Percentiles rank a stretch among this genome's conserved stretches.
These are phyloP conservation scores for Ptychochromis oligacanthus DNA, from an alignment of 2,113 vertebrate species.

Conservation along the genomic window DNA sequence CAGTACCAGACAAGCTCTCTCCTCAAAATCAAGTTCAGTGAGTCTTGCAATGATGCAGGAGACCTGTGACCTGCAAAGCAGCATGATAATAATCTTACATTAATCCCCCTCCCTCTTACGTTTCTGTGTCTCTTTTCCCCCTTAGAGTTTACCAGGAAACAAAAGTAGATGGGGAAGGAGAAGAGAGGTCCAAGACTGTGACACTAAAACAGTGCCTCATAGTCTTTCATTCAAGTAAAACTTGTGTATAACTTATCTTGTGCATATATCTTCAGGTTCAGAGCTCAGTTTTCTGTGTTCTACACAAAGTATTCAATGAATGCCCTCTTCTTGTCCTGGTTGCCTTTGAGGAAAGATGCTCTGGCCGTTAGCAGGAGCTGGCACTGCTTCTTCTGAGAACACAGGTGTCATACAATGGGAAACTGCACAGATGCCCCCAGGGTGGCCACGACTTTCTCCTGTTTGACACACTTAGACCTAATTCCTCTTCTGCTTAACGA, in stretches of 20 bases:
- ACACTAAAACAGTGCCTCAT: no score
- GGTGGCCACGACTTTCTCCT: slow-evolving; percentile 42
- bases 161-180: background rate
- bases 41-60: slow-evolving; percentile 29
- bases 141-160: slow-evolving; percentile 4
- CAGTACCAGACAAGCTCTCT: slow-evolving; percentile 21
- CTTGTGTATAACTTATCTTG: no score
- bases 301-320: background rate
- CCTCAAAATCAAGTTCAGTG: slow-evolving; percentile 43
- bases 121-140: background rate
- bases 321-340: background rate
- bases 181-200: no score
- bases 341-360: slow-evolving; percentile 15
- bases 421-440: slow-evolving; percentile 20
- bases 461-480: slow-evolving; percentile 62
- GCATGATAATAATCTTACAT: slow-evolving; percentile 37
- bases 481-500: slow-evolving; percentile 72
- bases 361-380: background rate
- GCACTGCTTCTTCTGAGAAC: slow-evolving; percentile 22
- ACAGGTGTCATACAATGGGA: slow-evolving; percentile 53
- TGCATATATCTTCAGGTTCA: no score
- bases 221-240: no score
- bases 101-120: background rate
- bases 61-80: slow-evolving; percentile 40
- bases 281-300: background rate